These are phyloP conservation scores for Cephalopterus ornatus DNA, from an alignment of 2,113 vertebrate species.

Conservation along the genomic window DNA sequence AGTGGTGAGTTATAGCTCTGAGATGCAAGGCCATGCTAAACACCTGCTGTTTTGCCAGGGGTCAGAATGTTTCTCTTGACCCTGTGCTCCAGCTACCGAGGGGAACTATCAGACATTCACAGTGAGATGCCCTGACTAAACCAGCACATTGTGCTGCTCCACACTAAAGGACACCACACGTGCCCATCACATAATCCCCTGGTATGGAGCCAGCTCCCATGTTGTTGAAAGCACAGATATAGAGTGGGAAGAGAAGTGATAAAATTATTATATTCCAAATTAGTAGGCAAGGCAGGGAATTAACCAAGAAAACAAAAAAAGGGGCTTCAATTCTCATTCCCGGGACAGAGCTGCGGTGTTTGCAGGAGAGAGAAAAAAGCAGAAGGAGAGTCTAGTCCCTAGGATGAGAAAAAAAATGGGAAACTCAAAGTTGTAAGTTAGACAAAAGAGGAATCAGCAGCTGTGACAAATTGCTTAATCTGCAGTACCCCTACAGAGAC, in stretches of 20 bases:
- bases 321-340: rapidly evolving
- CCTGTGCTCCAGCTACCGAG: neutral
- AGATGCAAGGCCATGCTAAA: neutral
- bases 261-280: neutral
- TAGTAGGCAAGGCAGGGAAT: neutral
- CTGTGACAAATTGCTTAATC: neutral
- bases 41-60: neutral
- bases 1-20: neutral
- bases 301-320: neutral
- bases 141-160: rapidly evolving
- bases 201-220: neutral
- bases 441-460: neutral
- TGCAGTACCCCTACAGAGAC: neutral
- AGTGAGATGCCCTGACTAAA: neutral
- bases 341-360: neutral
- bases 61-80: neutral
- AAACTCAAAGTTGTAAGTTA: neutral
- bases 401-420: neutral
- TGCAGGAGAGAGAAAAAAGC: neutral
- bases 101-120: neutral
- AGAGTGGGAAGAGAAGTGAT: neutral
- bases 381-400: neutral
- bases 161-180: neutral
- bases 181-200: rapidly evolving
- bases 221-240: rapidly evolving